A percentile compares a stretch with the other conserved stretches of the same genome.
phyloP scores from a whole-genome alignment of 2,888 invertebrate genomes.

The Mesorhabditis spiculigera region DNA sequence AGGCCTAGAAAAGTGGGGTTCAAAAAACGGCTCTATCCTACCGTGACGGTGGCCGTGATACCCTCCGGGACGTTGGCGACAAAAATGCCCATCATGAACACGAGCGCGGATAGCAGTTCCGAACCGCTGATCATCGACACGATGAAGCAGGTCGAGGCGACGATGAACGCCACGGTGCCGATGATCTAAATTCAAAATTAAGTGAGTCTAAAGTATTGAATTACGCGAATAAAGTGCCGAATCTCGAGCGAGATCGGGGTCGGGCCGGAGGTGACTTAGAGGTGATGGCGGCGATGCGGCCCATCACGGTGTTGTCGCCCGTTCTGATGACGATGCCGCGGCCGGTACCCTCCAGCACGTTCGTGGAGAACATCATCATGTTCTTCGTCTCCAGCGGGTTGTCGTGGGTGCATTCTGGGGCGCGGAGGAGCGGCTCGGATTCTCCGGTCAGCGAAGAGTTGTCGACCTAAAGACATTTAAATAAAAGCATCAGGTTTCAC shows the following conservation, averaged over 20 bases:
- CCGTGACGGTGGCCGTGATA: constrained; percentile 92
- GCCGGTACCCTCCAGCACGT: constrained; percentile 71
- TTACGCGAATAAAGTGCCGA: constrained; percentile 96
- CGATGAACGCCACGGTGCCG: constrained; percentile 95
- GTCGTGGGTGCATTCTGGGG: constrained; percentile 84
- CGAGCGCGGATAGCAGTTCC: constrained; percentile 71
- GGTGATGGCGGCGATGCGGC: constrained; percentile 72
- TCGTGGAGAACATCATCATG: constrained; percentile 77
- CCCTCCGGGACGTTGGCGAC: constrained; percentile 99
- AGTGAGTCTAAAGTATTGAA: constrained; percentile 77
- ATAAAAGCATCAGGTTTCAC: not conserved
- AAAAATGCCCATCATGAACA: constrained; percentile 98
- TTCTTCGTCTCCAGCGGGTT: constrained; percentile 82
- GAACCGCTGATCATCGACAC: not conserved
- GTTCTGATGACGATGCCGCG: constrained; percentile 79
- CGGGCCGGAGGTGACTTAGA: constrained; percentile 71
- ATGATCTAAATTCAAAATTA: constrained; percentile 72
- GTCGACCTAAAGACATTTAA: constrained; percentile 60
- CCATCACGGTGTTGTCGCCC: constrained; percentile 73
- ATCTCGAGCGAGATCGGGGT: constrained; percentile 99
- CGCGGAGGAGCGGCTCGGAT: constrained; percentile 73
- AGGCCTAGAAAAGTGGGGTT: constrained; percentile 81
- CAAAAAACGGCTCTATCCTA: constrained; percentile 63
- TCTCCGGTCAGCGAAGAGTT: constrained; percentile 76
- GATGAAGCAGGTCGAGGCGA: constrained; percentile 72